Percentiles rank a stretch among this genome's conserved stretches.
Conservation (phyloP, 2,888 invertebrate genomes). For the Erebia ligea region DNA sequence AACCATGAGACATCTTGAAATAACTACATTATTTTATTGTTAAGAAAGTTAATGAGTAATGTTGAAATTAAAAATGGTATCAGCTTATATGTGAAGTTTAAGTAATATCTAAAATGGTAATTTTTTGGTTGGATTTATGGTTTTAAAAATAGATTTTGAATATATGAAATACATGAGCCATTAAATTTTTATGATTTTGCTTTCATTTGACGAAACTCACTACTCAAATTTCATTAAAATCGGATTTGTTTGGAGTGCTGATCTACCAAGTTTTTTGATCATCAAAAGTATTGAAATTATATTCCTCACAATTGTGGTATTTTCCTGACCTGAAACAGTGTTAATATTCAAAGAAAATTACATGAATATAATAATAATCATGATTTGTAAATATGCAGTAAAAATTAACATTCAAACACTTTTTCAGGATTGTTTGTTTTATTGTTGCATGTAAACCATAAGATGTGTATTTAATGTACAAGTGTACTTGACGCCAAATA, state of each 20-base stretch:
- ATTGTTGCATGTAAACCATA: constrained; percentile 37
- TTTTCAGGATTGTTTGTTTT: constrained; percentile 40
- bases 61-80: too few relatives aligned
- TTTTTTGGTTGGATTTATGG: too few relatives aligned
- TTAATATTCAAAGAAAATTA: background rate
- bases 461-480: constrained; percentile 26
- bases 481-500: constrained; percentile 43
- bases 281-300: background rate
- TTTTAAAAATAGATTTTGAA: too few relatives aligned
- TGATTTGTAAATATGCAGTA: too few relatives aligned
- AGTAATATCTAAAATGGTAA: too few relatives aligned
- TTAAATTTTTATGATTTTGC: background rate
- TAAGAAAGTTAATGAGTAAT: too few relatives aligned
- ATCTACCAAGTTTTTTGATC: background rate
- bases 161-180: too few relatives aligned
- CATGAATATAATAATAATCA: too few relatives aligned
- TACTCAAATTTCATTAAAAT: constrained; percentile 8
- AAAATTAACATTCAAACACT: constrained; percentile 28
- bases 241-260: background rate
- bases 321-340: constrained; percentile 5
- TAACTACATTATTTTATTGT: too few relatives aligned
- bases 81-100: too few relatives aligned
- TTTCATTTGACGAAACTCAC: background rate
- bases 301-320: background rate
- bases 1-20: too few relatives aligned